Base-by-base conservation (phyloP, 92 coral and sea anemone species). In the Siderastrea radians region DNA sequence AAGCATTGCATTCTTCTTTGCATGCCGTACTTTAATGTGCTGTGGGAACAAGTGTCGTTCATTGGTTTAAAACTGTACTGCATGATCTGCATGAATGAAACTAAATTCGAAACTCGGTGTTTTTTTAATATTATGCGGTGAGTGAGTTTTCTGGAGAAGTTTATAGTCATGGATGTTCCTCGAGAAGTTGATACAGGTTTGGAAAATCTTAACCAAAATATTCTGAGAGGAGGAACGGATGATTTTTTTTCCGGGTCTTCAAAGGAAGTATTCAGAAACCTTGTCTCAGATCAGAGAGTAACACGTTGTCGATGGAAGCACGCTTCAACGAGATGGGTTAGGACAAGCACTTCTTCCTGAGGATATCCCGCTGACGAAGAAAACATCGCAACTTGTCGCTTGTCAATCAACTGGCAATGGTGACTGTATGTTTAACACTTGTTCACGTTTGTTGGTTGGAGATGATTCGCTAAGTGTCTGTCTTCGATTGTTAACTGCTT, bases 301-400 rank as follows among this genome's bases (percentile, higher is more conserved):
- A 64, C 43, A 64, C 46, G 83, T 49, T 60, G 83, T 52, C 14
- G 66, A 78, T 59, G 83, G 66, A 58, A 78, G 45, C 47, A 47
- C 69, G 4, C 69, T 78, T 78, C 73, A 78, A 60, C 51, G 50
- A 52, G 83, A 78, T 58, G 54, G 53, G 63, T 54, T 78, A 63
- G 84, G 84, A 62, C 84, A 61, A 45, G 84, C 84, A 7, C 74
- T 80, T 45, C 38, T 80, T 47, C 84, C 84, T 9, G 74, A 80
- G 52, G 84, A 80, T 80, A 64, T 80, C 12, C 63, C 70, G 58
- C 57, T 63, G 43, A 17, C 52, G 49, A 47, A 26, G 73, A 47
- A 45, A 78, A 48, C 58, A 62, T 59, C 67, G 48, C 44, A 60
- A 47, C 70, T 80, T 55, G 60, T 62, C 49, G 84, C 84, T 7